A percentile compares a stretch with the other conserved stretches of the same genome.
phyloP scores from a whole-genome alignment of 1,140 invertebrate species.

The Melanaphis sacchari region DNA sequence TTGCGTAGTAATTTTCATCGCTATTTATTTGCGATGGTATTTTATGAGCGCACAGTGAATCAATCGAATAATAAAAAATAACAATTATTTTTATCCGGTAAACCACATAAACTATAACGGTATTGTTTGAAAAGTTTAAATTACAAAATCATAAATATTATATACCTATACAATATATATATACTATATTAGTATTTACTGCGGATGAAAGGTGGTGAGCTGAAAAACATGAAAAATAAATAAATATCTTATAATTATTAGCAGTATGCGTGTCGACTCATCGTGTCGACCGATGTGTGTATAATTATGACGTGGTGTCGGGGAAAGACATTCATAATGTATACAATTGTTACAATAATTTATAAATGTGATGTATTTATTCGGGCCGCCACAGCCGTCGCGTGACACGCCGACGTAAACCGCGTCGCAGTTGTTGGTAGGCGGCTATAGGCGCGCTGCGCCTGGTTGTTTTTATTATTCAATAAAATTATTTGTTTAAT shows the following conservation, averaged over 20 bases:
- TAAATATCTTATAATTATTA: neutral
- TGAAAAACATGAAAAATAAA: neutral
- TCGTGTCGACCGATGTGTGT: neutral
- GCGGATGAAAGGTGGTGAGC: too few relatives aligned
- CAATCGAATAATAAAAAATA: too few relatives aligned
- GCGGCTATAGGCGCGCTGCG: neutral
- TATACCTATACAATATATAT: too few relatives aligned
- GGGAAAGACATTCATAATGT: constrained; percentile 17
- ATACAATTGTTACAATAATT: neutral
- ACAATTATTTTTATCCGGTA: too few relatives aligned
- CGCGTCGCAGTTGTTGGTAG: neutral
- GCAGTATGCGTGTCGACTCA: neutral
- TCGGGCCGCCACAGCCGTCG: neutral
- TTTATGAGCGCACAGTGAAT: too few relatives aligned
- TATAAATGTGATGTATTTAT: constrained; percentile 28
- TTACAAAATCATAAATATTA: too few relatives aligned
- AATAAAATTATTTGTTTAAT: constrained; percentile 26
- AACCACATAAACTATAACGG: too few relatives aligned
- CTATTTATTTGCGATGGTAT: too few relatives aligned
- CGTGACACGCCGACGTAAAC: constrained; percentile 6
- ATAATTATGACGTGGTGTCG: neutral
- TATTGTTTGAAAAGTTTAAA: too few relatives aligned
- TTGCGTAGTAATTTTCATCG: too few relatives aligned
- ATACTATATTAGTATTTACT: too few relatives aligned
- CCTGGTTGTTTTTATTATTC: constrained; percentile 12